Evolutionary conservation across 2,888 invertebrate genomes (phyloP).

Genomic region (Pristionchus mayeri): DNA sequence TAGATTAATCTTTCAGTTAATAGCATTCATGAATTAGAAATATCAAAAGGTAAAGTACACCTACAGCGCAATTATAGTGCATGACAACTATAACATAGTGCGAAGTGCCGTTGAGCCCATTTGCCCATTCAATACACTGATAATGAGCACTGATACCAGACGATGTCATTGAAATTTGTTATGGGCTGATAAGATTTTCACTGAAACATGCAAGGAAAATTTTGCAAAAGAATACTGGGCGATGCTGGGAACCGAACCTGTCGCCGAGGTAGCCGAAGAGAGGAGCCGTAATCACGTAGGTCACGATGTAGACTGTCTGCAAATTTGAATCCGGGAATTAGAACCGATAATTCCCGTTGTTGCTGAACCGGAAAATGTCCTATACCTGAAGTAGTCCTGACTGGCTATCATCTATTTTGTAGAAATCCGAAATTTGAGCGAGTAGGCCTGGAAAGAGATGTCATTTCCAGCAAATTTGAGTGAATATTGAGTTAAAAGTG

Average conservation of each 20-base stretch:
- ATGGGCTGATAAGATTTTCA: background rate
- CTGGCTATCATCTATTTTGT: constrained; percentile 22
- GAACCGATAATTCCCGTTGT: background rate
- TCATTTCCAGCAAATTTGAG: background rate
- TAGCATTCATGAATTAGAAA: too few species aligned
- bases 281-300: constrained; percentile 19
- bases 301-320: constrained; percentile 45
- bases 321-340: background rate
- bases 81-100: too few species aligned
- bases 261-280: constrained; percentile 45
- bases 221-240: background rate
- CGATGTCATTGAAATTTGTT: too few species aligned
- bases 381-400: constrained; percentile 33
- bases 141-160: too few species aligned
- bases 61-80: too few species aligned
- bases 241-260: too few species aligned
- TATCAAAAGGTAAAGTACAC: too few species aligned
- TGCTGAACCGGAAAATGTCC: background rate
- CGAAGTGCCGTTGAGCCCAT: too few species aligned
- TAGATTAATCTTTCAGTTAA: too few species aligned
- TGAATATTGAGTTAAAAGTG: background rate
- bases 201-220: background rate
- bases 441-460: background rate
- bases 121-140: too few species aligned
- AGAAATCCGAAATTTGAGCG: constrained; percentile 25